Evolutionary conservation across 2,888 invertebrate species (phyloP), one percentile per base, ranked within the genome.

Genomic region (Drosophila lacicola): DNA sequence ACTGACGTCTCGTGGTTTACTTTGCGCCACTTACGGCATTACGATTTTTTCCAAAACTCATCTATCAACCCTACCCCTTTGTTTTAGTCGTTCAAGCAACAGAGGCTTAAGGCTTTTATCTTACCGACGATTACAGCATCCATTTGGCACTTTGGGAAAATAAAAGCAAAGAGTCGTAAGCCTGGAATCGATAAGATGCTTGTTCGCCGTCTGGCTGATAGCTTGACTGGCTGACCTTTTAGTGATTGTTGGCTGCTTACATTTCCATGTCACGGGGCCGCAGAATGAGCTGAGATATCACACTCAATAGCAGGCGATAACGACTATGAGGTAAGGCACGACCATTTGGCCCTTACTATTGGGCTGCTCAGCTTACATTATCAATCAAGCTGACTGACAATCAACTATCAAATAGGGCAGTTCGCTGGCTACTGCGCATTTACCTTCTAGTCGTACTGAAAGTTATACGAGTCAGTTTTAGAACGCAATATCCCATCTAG

Each of bases 311-410:
- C 74, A 46, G 50, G 29, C 70, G 68, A 80, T 86, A 74, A 83
- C 51, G 70, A 69, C 42, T 55, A 63, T 70, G 80, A 50, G 58
- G 19, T 9, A 36, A 19, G 46, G 19, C 39, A 29, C 29, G 33
- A 21, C 55, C 70, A 70, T 58, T 70, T 53, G 44, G 49, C 41
- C 19, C n/a, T 45, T 11, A 54, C 36, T 55, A 51, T 66, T 45
- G 71, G 54, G 25, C 80, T 71, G 56, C 86, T 89, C 75, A 55
- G 88, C 63, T 89, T 89, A 89, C 89, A 85, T 85, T 85, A 89
- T 85, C 89, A 89, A 85, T 85, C 85, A 85, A 85, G 65, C 65
- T 54, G 77, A 79, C 88, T 77, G 89, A 82, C 84, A 84, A 84
- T 89, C 85, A 77, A 72, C 56, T 47, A 69, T 44, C 58, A 46